Percentiles rank a stretch among this genome's conserved stretches.
Evolutionary conservation across 2,797 vertebrate genomes (phyloP).

Genomic region (Chelonia mydas): DNA sequence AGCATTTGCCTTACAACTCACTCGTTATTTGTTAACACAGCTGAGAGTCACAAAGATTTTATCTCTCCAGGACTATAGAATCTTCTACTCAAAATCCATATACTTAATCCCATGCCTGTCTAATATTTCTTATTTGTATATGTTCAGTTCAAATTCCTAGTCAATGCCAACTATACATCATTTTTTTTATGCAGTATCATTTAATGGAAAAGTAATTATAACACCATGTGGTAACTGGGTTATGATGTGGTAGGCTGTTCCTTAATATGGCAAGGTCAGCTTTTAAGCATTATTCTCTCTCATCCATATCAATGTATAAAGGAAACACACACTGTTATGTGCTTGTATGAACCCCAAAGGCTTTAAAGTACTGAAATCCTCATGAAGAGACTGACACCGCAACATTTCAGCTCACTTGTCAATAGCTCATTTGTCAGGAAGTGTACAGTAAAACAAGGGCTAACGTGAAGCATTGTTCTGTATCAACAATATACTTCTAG

Average conservation of each 20-base stretch:
- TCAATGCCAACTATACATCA: background rate
- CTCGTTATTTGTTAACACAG: background rate
- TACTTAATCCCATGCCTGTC: background rate
- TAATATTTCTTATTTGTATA: background rate
- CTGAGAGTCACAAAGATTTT: constrained; percentile 12
- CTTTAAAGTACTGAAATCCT: background rate
- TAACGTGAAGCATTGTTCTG: background rate
- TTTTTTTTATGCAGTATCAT: background rate
- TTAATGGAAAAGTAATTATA: background rate
- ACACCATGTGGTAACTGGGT: background rate
- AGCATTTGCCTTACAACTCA: background rate
- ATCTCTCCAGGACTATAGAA: background rate
- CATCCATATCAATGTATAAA: background rate
- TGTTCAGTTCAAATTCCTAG: background rate
- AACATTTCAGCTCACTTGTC: background rate
- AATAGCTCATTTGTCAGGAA: background rate
- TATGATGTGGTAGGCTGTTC: background rate
- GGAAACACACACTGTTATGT: background rate
- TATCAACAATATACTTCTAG: background rate
- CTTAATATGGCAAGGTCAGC: background rate
- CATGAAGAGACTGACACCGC: background rate
- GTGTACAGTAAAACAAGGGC: background rate
- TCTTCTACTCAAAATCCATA: background rate
- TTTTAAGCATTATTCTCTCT: background rate
- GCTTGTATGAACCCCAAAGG: background rate